phyloP scores from a whole-genome alignment of 2,113 vertebrate species.

The Pomatorhinus ruficollis region DNA sequence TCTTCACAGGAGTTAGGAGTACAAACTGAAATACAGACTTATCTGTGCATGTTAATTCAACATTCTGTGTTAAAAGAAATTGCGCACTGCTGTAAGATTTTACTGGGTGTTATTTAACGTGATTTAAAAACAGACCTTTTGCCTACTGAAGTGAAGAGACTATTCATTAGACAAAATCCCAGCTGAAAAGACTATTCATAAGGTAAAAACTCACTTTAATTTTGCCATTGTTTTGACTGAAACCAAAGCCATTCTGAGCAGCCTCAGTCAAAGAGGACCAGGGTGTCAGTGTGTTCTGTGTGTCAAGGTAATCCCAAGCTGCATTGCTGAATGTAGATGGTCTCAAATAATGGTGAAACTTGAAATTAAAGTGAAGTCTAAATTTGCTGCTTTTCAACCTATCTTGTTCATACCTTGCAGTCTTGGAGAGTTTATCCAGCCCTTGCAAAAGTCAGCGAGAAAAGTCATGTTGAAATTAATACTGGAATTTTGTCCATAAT shows the following conservation, averaged over 20 bases:
- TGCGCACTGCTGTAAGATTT: neutral
- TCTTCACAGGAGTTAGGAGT: neutral
- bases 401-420: neutral
- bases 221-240: neutral
- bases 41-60: neutral
- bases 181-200: neutral
- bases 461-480: neutral
- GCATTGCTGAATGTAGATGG: rapidly evolving
- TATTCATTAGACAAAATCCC: slow-evolving; percentile 9
- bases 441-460: neutral
- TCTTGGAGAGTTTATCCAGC: neutral
- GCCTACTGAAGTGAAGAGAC: neutral
- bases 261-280: neutral
- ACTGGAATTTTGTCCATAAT: neutral
- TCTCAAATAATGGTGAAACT: neutral
- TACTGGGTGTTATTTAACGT: neutral
- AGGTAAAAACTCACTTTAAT: neutral
- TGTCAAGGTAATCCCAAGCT: neutral
- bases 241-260: neutral
- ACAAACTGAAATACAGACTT: neutral
- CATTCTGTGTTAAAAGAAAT: neutral
- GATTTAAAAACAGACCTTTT: neutral
- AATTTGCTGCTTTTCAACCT: neutral
- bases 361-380: neutral
- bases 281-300: neutral